Base-by-base conservation (phyloP, 1,140 invertebrate species). In the Drosophila paulistorum region DNA sequence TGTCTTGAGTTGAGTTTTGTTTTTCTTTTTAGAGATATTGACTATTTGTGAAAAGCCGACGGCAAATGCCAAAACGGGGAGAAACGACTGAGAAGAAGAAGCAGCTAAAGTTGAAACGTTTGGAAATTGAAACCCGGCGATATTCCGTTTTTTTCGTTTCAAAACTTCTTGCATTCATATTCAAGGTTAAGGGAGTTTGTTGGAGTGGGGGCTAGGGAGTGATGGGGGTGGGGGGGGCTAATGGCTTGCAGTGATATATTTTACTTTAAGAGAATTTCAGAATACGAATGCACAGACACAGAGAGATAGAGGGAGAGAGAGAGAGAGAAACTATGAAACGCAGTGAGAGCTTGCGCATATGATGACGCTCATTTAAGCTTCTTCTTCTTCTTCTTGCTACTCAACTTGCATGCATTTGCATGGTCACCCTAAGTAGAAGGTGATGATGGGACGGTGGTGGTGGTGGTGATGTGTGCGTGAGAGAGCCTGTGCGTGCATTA, bases 341-440 rank as follows among this genome's bases (percentile, higher is more conserved):
- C 81, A 85, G 78, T 74, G 75, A 83, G 84, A 81, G 71, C 68
- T 68, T 84, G 77, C 74, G 83, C 80, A 80, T 79, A 67, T 71
- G 65, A 65, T 67, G 41, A 45, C 58, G 45, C 23, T 51, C 3
- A 23, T 51, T 51, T 51, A 17, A 37, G 35, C 1, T 48, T 48
- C 1, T 9, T 17, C 2, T 48, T 45, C 7, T 48, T 48, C 7
- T 48, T 17, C 14, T 48, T 48, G 14, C 17, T 20, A 9, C 4
- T 48, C 17, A 30, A 7, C 30, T 30, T 30, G 30, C 45, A 17
- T 51, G 45, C 45, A 51, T 51, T 42, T 55, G 65, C 71, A 69
- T 73, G 83, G 79, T 87, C 68, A 89, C 84, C 77, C 84, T 77
- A n/a, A 30, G 30, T 7, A 7, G 30, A 7, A 30, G 30, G 30